phyloP scores from a whole-genome alignment of 2,113 vertebrate genomes.

The Sylvilagus bachmani region DNA sequence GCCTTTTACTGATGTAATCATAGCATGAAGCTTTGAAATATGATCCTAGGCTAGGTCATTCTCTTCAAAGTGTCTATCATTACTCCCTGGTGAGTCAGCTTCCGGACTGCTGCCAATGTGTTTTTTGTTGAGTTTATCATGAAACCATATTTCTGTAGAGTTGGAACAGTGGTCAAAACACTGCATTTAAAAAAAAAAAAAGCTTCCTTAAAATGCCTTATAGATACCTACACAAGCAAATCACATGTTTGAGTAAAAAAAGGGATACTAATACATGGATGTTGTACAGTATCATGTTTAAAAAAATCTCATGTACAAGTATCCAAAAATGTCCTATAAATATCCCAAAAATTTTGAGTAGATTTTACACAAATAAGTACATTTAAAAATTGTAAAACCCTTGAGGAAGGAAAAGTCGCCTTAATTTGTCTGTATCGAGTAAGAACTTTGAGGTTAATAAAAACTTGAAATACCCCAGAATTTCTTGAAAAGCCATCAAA shows the following conservation, averaged over 20 bases:
- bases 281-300: neutral
- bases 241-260: conserved; percentile 35
- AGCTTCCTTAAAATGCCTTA: neutral
- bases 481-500: neutral
- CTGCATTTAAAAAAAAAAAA: neutral
- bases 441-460: conserved; percentile 35
- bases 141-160: conserved; percentile 65
- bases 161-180: conserved; percentile 58
- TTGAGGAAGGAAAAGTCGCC: conserved; percentile 17
- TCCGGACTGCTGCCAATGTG: conserved; percentile 62
- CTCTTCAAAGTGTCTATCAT: conserved; percentile 79
- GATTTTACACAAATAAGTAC: conserved; percentile 29
- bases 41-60: conserved; percentile 69
- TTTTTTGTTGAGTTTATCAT: conserved; percentile 69
- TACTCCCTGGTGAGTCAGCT: conserved; percentile 79
- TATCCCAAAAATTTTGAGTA: conserved; percentile 23
- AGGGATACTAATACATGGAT: neutral
- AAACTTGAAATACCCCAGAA: conserved; percentile 23
- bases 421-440: conserved; percentile 35
- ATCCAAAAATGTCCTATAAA: conserved; percentile 54
- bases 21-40: conserved; percentile 81
- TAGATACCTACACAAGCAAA: conserved; percentile 51
- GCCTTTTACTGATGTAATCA: conserved; percentile 77
- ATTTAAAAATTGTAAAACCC: conserved; percentile 43
- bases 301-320: conserved; percentile 1